These are phyloP conservation scores for Molorchus minor DNA, from an alignment of 2,888 invertebrate species.

Conservation along the genomic window DNA sequence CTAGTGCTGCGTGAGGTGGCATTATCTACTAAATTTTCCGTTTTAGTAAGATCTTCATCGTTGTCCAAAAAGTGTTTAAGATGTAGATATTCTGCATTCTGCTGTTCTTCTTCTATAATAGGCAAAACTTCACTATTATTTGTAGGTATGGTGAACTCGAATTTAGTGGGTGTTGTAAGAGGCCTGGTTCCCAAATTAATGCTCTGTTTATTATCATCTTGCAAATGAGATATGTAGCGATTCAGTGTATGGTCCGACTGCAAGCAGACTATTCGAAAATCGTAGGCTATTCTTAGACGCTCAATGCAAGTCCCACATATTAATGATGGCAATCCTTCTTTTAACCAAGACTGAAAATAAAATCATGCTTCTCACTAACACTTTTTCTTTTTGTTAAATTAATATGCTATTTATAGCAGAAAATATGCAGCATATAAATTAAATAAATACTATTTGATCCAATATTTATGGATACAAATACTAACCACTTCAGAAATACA, in stretches of 20 bases:
- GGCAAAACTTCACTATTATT: conserved; percentile 43
- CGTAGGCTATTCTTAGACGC: conserved; percentile 55
- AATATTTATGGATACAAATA: conserved; percentile 29
- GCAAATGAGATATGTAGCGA: conserved; percentile 45
- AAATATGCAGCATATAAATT: too few relatives aligned
- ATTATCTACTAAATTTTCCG: conserved; percentile 45
- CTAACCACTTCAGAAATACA: conserved; percentile 60
- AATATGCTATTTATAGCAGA: too few relatives aligned
- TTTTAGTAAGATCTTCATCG: conserved; percentile 54
- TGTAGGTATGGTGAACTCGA: conserved; percentile 49
- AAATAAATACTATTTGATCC: too few relatives aligned
- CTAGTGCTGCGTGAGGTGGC: conserved; percentile 47
- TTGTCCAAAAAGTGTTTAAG: conserved; percentile 59
- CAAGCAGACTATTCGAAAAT: conserved; percentile 56
- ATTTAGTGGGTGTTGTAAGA: conserved; percentile 51
- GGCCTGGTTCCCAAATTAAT: conserved; percentile 29
- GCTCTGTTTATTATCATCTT: conserved; percentile 41
- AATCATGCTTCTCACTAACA: too few relatives aligned
- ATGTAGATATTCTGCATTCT: conserved; percentile 57
- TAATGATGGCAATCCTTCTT: conserved; percentile 55
- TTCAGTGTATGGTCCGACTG: conserved; percentile 56
- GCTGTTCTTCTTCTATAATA: conserved; percentile 52
- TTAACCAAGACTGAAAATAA: conserved; percentile 54
- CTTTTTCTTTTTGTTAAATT: too few relatives aligned
- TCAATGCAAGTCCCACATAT: conserved; percentile 58